Base-by-base conservation (phyloP, 2,888 invertebrate species). In the Pilophorus perplexus region DNA sequence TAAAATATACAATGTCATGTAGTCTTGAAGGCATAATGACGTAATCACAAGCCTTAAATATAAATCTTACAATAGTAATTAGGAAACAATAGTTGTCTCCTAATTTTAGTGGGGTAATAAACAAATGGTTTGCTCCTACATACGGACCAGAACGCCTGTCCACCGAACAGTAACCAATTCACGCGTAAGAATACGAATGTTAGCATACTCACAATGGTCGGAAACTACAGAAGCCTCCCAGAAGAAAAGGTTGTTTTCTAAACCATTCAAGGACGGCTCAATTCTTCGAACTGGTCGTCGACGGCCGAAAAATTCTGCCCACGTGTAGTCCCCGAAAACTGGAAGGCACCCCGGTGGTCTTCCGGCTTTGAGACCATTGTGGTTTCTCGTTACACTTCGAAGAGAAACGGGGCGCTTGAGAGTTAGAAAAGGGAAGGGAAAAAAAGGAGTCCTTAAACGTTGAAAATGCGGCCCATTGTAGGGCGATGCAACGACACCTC, bases 401-500 rank as follows among this genome's bases (percentile, higher is more conserved):
- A 28, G 52, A 25, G 52, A 18, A 27, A 28, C 27, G 28, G 27
- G 33, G 52, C 18, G 33, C 2, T 25, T n/a, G 18, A 25, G 16
- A 52, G 52, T 3, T 12, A 12, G 18, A 52, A 27, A 52, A 52
- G 16, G n/a, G 52, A 16, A n/a, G n/a, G 16, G 33, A 55, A 20
- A 42, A 25, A 59, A 59, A 59, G 25, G 42, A 16, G 25, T 28
- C 42, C 59, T 59, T 42, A 42, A 59, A 59, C 42, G 59, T 59
- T 25, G 42, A 59, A 59, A 59, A 42, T 16, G 42, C n/a, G n/a
- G 40, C 42, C 25, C 23, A 42, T 59, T 40, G 40, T n/a, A 42
- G 25, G 28, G 16, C 22, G 25, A 59, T 59, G 59, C 59, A 59
- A 59, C 25, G 59, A 59, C 59, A 59, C 59, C 59, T 59, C 20